These are phyloP conservation scores for Anthopleura xanthogrammica DNA, from an alignment of 92 coral and sea anemone genomes.

Conservation along the genomic window DNA sequence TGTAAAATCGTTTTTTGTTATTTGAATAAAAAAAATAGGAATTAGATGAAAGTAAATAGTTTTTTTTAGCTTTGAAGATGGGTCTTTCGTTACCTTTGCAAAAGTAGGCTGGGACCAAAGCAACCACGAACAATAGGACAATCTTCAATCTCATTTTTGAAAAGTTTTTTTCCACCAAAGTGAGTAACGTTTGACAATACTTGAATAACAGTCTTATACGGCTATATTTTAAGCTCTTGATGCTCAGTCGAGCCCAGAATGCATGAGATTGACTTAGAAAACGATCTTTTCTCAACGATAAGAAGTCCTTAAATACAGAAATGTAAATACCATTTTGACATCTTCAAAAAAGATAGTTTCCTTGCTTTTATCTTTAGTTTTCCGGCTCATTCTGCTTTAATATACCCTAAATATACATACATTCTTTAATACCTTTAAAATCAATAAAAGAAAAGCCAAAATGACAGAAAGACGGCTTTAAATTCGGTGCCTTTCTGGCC, in stretches of 20 bases:
- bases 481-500: background rate
- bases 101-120: background rate
- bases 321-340: conserved; percentile 1
- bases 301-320: conserved; percentile 14
- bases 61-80: background rate
- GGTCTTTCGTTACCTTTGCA: background rate
- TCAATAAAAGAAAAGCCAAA: background rate
- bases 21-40: background rate
- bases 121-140: background rate
- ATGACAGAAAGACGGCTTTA: background rate
- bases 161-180: background rate
- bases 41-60: background rate
- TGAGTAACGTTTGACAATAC: background rate
- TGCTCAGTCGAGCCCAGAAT: background rate
- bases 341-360: background rate
- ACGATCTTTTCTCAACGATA: background rate
- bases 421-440: background rate
- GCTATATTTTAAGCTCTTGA: background rate
- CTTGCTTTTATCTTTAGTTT: conserved; percentile 4
- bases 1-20: no score
- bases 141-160: background rate
- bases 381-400: conserved; percentile 23
- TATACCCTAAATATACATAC: conserved; percentile 19
- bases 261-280: background rate
- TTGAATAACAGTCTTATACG: background rate